A percentile compares a stretch with the other conserved stretches of the same genome.
Conservation (phyloP, 2,888 invertebrate genomes). For the Mesochorus sp. region DNA sequence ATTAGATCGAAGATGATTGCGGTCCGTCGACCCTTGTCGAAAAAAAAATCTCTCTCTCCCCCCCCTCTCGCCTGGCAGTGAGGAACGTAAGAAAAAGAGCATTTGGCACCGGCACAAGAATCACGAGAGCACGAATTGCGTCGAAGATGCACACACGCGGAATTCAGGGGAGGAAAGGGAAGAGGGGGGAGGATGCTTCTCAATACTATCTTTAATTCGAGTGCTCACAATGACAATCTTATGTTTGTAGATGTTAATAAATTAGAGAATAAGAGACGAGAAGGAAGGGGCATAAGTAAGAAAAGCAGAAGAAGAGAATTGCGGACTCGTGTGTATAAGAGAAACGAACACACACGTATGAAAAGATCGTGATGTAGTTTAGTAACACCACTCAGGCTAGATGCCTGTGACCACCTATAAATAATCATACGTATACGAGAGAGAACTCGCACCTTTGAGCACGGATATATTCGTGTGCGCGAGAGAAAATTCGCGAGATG, state of each 20-base stretch:
- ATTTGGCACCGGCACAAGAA: slow-evolving; percentile 60
- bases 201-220: neutral
- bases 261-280: slow-evolving; percentile 14
- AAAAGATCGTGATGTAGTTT: slow-evolving; percentile 9
- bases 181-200: neutral
- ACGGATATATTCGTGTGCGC: slow-evolving; percentile 11
- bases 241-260: slow-evolving; percentile 20
- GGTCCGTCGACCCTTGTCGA: slow-evolving; percentile 55
- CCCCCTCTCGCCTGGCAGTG: slow-evolving; percentile 2
- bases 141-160: slow-evolving; percentile 57
- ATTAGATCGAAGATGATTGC: slow-evolving; percentile 19
- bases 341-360: slow-evolving; percentile 1
- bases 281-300: neutral
- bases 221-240: neutral
- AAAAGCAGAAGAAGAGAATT: neutral
- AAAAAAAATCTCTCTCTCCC: slow-evolving; percentile 9
- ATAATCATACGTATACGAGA: slow-evolving; percentile 52
- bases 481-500: slow-evolving; percentile 41
- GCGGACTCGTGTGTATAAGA: neutral
- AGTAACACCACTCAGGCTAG: neutral
- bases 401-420: slow-evolving; percentile 41
- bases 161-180: neutral
- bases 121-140: slow-evolving; percentile 52
- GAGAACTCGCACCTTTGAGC: slow-evolving; percentile 25
- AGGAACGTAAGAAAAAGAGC: neutral